A percentile compares a stretch with the other conserved stretches of the same genome.
phyloP scores from a whole-genome alignment of 2,113 vertebrate genomes.

The Microcebus jonahi region DNA sequence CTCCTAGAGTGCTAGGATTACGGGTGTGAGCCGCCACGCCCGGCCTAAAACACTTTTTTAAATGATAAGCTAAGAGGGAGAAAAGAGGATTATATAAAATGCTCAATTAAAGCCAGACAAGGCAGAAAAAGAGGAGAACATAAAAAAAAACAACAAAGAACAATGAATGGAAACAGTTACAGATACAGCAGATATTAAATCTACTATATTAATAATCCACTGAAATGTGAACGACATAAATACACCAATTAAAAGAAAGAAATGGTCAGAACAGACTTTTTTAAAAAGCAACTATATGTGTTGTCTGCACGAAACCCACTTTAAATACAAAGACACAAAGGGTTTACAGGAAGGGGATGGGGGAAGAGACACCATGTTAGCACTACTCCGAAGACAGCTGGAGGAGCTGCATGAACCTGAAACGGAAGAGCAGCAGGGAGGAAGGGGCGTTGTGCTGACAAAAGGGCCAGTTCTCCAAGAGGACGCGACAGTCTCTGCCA shows the following conservation, averaged over 20 bases:
- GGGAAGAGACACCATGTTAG: neutral
- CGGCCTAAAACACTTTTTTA: neutral
- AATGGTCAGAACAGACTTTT: neutral
- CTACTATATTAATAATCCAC: neutral
- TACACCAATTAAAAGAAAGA: neutral
- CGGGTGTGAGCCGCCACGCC: too few relatives aligned
- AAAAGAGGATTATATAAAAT: neutral
- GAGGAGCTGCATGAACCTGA: neutral
- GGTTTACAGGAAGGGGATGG: neutral
- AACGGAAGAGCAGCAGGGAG: neutral
- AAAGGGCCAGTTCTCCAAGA: neutral
- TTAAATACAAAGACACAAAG: neutral
- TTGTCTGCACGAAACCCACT: neutral
- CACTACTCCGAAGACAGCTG: neutral
- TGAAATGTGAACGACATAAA: neutral
- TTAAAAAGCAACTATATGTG: neutral
- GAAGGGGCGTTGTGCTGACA: neutral
- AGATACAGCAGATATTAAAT: neutral
- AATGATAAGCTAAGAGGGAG: neutral
- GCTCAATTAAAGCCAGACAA: neutral
- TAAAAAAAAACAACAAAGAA: neutral
- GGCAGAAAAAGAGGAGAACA: neutral
- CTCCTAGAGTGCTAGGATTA: too few relatives aligned
- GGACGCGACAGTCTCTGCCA: too few relatives aligned
- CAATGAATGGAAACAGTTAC: neutral